Base-by-base conservation (phyloP, 2,888 invertebrate species). In the Portevinia maculata region DNA sequence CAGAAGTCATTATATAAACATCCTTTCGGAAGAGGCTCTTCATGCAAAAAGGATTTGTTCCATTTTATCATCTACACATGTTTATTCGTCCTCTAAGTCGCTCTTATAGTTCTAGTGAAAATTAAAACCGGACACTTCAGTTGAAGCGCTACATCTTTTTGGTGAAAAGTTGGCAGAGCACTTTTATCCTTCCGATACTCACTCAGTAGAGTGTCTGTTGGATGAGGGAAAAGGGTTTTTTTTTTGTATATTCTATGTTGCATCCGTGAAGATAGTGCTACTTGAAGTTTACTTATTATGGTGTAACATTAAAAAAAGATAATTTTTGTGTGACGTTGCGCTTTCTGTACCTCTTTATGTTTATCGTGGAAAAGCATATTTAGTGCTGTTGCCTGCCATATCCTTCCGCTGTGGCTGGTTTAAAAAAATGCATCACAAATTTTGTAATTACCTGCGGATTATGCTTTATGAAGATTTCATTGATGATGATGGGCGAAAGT, bases 381-480 rank as follows among this genome's bases (percentile, higher is more conserved):
- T 53, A 55, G 64, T 59, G 48, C 65, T 65, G 50, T 59, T 17
- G 15, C 59, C 19, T 9, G 11, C 8, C 46, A 37, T 53, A 46
- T 69, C 53, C 46, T 76, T 60, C 69, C 46, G 2, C 5, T 5
- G 24, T 28, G 60, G 30, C 46, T 41, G 34, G 24, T 24, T 37
- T 5, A 13, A 21, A 32, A 55, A 55, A 67, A 55, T 67, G 21
- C 67, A 55, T 44, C 32, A 17, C 53, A 62, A 34, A 55, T 76
- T 69, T 34, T 34, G 78, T 34, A 50, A 71, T 57, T 57, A 44
- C 41, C 17, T 57, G 64, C 64, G 71, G 62, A 64, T 78, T 57
- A 70, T 71, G 62, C 13, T 71, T 57, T 64, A 73, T 73, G 59
- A 15, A 44, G 52, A 78, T 64, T 71, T 71, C 71, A 78, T 78